Percentiles rank a stretch among this genome's conserved stretches.
These are phyloP conservation scores for Cremastobaeus sp. DNA, from an alignment of 2,888 invertebrate species.

Conservation along the genomic window DNA sequence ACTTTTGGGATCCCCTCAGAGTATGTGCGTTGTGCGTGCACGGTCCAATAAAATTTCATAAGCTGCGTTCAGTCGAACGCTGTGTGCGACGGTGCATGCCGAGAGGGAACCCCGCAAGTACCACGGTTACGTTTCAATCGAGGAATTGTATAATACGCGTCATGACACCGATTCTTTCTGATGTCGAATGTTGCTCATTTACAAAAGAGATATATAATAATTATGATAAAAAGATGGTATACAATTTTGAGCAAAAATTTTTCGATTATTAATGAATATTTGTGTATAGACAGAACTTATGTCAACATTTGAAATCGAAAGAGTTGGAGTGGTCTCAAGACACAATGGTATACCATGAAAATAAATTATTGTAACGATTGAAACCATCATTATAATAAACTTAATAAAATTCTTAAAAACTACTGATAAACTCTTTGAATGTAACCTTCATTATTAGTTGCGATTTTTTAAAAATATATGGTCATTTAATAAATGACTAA, in stretches of 20 bases:
- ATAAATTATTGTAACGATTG: conserved; percentile 77
- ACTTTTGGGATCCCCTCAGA: too few relatives aligned
- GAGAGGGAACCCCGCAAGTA: too few relatives aligned
- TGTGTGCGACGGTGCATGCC: too few relatives aligned
- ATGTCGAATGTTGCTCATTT: conserved; percentile 60
- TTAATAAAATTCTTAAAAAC: conserved; percentile 77
- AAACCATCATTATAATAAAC: conserved; percentile 77
- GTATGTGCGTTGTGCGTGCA: too few relatives aligned
- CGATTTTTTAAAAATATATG: too few relatives aligned
- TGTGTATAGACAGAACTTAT: conserved; percentile 35
- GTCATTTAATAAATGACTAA: too few relatives aligned
- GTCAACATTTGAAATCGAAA: conserved; percentile 57
- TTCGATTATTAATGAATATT: conserved; percentile 33
- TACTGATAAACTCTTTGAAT: too few relatives aligned
- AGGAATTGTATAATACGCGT: conserved; percentile 55
- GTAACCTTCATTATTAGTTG: too few relatives aligned
- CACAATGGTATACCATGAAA: conserved; percentile 76
- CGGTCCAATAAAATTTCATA: too few relatives aligned
- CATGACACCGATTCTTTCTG: conserved; percentile 52
- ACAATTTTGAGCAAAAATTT: conserved; percentile 21
- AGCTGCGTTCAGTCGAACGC: too few relatives aligned
- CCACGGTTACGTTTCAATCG: conserved; percentile 55
- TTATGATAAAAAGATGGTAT: conserved; percentile 9
- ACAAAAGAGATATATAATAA: conserved; percentile 29
- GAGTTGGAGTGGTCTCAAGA: conserved; percentile 64